Evolutionary conservation across 2,888 invertebrate genomes (phyloP).

Genomic region (Aleiodes alternator): DNA sequence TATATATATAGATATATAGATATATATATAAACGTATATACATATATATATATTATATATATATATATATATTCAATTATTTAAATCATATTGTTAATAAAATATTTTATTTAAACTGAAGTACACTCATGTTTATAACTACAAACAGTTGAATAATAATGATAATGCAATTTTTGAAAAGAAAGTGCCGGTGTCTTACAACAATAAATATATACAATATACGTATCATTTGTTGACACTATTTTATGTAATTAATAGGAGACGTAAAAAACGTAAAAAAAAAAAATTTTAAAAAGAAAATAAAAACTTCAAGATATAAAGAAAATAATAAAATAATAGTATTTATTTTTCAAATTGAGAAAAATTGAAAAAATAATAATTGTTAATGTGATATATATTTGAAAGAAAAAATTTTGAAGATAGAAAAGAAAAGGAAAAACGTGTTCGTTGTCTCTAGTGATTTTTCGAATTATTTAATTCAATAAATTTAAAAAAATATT

Average conservation of each 20-base stretch:
- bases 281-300: background rate
- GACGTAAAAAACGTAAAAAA: conserved; percentile 15
- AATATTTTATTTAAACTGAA: conserved; percentile 10
- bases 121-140: too few relatives aligned
- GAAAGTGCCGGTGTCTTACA: conserved; percentile 72
- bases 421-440: background rate
- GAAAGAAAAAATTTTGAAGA: background rate
- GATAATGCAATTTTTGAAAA: conserved; percentile 71
- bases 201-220: conserved; percentile 47
- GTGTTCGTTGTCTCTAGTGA: conserved; percentile 18
- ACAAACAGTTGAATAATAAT: conserved; percentile 4
- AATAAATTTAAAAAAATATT: background rate
- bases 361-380: background rate
- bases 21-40: too few relatives aligned
- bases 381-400: conserved; percentile 6
- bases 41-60: too few relatives aligned
- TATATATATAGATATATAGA: too few relatives aligned
- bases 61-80: too few relatives aligned
- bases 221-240: conserved; percentile 41
- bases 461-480: conserved; percentile 17
- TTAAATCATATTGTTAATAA: background rate
- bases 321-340: conserved; percentile 9
- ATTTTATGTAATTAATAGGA: conserved; percentile 18
- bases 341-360: conserved; percentile 17
- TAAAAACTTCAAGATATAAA: conserved; percentile 28